phyloP scores from a whole-genome alignment of 2,888 invertebrate genomes.

The Hirtodrosophila alboralis region DNA sequence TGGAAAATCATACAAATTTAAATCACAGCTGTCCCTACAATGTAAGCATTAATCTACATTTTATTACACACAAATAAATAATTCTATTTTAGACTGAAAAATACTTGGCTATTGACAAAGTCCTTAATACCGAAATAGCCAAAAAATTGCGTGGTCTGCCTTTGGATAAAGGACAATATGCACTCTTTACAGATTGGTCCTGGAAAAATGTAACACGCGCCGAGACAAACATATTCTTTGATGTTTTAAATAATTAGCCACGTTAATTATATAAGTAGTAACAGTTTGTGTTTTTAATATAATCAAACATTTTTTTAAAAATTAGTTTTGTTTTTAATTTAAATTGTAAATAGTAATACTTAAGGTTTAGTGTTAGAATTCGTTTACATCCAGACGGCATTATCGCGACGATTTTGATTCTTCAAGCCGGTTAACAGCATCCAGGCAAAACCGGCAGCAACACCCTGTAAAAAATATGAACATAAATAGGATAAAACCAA shows the following conservation, averaged over 20 bases:
- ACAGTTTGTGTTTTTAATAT: constrained; percentile 15
- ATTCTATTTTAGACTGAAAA: constrained; percentile 21
- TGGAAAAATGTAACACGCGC: constrained; percentile 13
- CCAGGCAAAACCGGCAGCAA: constrained; percentile 73
- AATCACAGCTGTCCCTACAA: constrained; percentile 40
- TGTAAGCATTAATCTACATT: constrained; percentile 12
- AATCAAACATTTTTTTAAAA: constrained; percentile 18
- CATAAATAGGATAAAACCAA: too few species aligned
- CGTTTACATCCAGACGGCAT: constrained; percentile 77
- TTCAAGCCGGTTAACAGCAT: constrained; percentile 72
- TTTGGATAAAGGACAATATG: constrained; percentile 28
- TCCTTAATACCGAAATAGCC: constrained; percentile 16
- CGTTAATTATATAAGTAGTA: not conserved
- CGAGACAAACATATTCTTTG: constrained; percentile 21
- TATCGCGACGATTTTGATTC: constrained; percentile 74
- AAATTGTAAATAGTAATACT: constrained; percentile 49
- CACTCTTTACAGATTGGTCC: constrained; percentile 5
- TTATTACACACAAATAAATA: not conserved
- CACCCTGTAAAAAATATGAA: constrained; percentile 63
- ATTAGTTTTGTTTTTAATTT: constrained; percentile 31
- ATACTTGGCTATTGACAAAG: constrained; percentile 5
- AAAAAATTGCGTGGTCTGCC: constrained; percentile 15
- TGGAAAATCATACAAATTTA: constrained; percentile 16
- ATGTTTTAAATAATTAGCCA: constrained; percentile 11
- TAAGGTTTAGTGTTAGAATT: constrained; percentile 21